Percentiles rank a stretch among this genome's conserved stretches.
Evolutionary conservation across 2,113 vertebrate species (phyloP).

Genomic region (Bos javanicus): DNA sequence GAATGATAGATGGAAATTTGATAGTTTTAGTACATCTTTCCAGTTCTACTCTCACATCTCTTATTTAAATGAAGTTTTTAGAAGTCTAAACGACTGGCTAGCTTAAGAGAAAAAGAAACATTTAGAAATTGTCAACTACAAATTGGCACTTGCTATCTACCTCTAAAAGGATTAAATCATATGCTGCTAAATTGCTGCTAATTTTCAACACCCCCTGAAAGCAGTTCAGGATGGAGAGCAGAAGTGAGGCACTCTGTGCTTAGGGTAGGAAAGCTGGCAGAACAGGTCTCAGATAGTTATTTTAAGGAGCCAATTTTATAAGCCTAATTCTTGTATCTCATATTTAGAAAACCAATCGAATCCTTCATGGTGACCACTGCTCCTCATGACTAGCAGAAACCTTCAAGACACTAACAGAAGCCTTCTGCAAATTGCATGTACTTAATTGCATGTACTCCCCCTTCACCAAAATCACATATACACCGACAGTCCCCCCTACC

Average conservation of each 20-base stretch:
- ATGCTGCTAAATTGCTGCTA: neutral
- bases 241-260: neutral
- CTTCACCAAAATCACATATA: neutral
- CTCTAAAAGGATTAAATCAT: neutral
- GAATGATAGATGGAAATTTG: neutral
- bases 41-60: neutral
- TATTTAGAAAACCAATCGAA: neutral
- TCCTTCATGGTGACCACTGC: neutral
- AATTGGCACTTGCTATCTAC: neutral
- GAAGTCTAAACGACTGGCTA: neutral
- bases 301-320: neutral
- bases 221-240: neutral
- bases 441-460: neutral
- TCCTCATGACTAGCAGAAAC: neutral
- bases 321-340: neutral
- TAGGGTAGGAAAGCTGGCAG: neutral
- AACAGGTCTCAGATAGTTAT: neutral
- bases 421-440: neutral
- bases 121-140: neutral
- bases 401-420: neutral
- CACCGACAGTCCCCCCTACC: fast-evolving
- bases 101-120: neutral
- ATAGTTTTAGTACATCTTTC: neutral
- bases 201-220: neutral
- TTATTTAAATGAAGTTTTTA: neutral